phyloP scores from a whole-genome alignment of 2,113 vertebrate genomes.

The Rhegmatorhina hoffmannsi region DNA sequence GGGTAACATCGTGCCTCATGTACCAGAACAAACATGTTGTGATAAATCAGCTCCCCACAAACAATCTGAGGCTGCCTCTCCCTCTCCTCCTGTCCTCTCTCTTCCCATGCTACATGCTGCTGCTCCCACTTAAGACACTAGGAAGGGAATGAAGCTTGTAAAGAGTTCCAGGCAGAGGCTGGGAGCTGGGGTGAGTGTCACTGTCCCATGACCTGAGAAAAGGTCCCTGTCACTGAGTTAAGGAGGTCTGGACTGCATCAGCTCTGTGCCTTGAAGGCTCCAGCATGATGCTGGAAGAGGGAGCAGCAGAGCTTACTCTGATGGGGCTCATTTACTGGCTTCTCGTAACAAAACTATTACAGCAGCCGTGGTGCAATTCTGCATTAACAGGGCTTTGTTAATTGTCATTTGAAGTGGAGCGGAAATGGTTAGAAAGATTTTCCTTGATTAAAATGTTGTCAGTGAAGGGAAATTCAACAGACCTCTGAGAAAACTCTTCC shows the following conservation, averaged over 20 bases:
- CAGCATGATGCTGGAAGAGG: neutral
- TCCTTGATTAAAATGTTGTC: conserved; percentile 34
- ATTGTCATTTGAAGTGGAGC: conserved; percentile 18
- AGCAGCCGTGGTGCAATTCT: neutral
- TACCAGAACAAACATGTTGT: fast-evolving
- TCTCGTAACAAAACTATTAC: neutral
- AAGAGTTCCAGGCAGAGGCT: neutral
- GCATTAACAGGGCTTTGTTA: neutral
- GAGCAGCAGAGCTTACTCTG: neutral
- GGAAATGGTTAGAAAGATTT: neutral
- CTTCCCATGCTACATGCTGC: neutral
- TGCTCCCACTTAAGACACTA: neutral
- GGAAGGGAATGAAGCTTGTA: neutral
- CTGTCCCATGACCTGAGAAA: neutral
- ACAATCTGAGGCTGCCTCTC: neutral
- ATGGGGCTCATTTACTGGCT: conserved; percentile 17
- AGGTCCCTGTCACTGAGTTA: neutral
- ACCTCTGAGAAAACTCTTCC: neutral
- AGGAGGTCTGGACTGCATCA: neutral
- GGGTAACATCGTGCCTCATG: neutral
- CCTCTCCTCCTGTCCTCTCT: neutral
- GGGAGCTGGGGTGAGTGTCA: neutral
- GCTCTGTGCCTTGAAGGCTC: neutral
- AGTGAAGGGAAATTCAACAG: neutral
- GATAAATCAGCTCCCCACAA: neutral